Percentiles rank a stretch among this genome's conserved stretches.
These are phyloP conservation scores for Myrmecophaga tridactyla DNA, from an alignment of 2,113 vertebrate species.

Conservation along the genomic window DNA sequence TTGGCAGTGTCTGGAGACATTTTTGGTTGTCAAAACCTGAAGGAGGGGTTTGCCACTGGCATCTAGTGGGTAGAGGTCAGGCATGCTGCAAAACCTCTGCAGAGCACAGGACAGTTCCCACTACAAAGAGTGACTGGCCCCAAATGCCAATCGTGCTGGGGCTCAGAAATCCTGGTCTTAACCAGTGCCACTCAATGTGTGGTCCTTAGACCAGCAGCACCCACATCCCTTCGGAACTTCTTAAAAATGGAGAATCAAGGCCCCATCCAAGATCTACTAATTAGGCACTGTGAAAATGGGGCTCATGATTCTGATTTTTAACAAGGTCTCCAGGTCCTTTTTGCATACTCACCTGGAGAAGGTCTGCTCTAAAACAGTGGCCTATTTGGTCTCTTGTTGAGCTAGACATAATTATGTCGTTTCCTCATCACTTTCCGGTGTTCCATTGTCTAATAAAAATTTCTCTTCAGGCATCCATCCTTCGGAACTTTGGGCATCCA, in stretches of 20 bases:
- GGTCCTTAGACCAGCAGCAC: not conserved
- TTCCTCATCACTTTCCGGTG: slow-evolving; percentile 56
- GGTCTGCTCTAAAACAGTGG: not conserved
- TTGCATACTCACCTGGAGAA: not conserved
- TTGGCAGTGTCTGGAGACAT: not conserved
- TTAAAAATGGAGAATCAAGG: not conserved
- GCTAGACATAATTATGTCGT: not conserved
- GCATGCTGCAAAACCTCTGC: not conserved
- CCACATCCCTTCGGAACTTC: not conserved
- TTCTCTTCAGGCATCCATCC: slow-evolving; percentile 56
- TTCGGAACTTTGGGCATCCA: not conserved
- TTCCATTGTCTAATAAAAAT: slow-evolving; percentile 38
- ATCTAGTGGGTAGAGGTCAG: not conserved
- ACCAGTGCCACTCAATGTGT: not conserved
- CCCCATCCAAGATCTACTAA: no score
- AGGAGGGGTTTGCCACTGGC: not conserved
- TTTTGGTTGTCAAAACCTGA: not conserved
- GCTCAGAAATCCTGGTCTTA: not conserved
- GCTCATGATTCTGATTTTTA: not conserved
- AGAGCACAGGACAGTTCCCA: not conserved
- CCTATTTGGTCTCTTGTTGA: not conserved
- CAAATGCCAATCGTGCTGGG: not conserved
- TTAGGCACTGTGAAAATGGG: not conserved
- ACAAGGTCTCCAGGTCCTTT: not conserved
- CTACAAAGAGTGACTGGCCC: not conserved